These are phyloP conservation scores for Oriolus oriolus DNA, from an alignment of 2,113 vertebrate species.

Conservation along the genomic window DNA sequence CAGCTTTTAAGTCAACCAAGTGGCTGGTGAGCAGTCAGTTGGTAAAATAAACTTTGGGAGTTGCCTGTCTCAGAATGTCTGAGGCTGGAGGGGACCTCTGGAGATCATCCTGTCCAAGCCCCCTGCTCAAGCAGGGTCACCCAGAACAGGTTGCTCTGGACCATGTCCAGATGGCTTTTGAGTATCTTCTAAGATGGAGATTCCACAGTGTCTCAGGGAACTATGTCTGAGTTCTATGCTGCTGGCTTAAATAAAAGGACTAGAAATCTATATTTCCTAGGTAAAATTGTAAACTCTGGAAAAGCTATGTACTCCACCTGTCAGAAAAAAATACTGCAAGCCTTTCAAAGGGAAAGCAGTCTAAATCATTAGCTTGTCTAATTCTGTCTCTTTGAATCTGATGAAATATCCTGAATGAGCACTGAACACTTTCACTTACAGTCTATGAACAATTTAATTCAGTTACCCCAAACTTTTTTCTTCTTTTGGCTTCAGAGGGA, in stretches of 20 bases:
- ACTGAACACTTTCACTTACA: not conserved
- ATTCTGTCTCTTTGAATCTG: not conserved
- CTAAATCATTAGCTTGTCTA: not conserved
- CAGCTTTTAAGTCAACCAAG: not conserved
- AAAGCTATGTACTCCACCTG: not conserved
- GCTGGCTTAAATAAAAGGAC: not conserved
- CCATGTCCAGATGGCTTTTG: not conserved
- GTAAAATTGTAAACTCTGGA: not conserved
- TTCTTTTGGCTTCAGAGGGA: conserved; percentile 75
- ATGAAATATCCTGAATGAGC: not conserved
- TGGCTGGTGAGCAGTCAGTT: not conserved
- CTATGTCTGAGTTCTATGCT: not conserved
- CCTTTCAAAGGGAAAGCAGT: not conserved
- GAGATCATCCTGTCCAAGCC: not conserved
- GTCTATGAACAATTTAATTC: not conserved
- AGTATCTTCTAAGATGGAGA: not conserved
- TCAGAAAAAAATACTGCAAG: not conserved
- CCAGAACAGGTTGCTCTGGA: not conserved
- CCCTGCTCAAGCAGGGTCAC: not conserved
- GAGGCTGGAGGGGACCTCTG: not conserved
- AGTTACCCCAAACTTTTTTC: not conserved
- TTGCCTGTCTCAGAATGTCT: not conserved
- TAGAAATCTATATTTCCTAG: not conserved
- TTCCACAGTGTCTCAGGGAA: not conserved
- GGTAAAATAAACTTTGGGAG: not conserved